Conservation (phyloP, 2,113 vertebrate genomes). For the Tamias sibiricus region DNA sequence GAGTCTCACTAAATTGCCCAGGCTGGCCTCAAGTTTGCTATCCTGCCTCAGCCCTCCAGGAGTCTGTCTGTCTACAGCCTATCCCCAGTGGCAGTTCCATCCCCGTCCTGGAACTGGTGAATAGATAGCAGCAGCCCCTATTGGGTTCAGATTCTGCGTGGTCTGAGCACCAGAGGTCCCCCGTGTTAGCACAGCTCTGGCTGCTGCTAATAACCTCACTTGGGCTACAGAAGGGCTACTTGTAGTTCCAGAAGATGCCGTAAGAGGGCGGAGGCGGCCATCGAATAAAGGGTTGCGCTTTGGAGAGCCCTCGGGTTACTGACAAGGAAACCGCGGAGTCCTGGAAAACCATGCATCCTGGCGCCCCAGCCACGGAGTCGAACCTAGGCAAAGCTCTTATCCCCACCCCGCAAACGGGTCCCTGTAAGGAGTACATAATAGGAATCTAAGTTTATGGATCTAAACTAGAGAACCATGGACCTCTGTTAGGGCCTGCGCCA, state of each 20-base stretch:
- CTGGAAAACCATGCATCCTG: accelerated
- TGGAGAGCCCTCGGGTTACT: accelerated
- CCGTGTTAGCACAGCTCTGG: no score
- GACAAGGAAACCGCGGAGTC: accelerated
- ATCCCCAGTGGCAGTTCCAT: no score
- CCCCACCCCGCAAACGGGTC: neutral
- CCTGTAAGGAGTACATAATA: neutral
- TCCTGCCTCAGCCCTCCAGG: no score
- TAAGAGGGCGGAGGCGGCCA: constrained; percentile 45
- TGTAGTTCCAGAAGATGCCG: neutral
- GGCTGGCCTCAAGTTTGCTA: no score
- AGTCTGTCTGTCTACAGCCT: neutral
- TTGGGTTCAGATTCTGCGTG: neutral
- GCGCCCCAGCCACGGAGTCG: accelerated
- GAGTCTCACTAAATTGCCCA: no score
- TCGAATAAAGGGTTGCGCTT: neutral
- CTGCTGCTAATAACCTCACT: accelerated
- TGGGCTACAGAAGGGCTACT: neutral
- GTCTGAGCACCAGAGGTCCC: neutral
- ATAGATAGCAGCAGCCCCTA: neutral
- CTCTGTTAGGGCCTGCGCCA: neutral
- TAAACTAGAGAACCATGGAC: neutral
- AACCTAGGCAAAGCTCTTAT: neutral
- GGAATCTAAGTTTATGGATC: neutral
- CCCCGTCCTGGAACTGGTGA: neutral